These are phyloP conservation scores for Machimus rusticus DNA, from an alignment of 2,888 invertebrate species.

Conservation along the genomic window DNA sequence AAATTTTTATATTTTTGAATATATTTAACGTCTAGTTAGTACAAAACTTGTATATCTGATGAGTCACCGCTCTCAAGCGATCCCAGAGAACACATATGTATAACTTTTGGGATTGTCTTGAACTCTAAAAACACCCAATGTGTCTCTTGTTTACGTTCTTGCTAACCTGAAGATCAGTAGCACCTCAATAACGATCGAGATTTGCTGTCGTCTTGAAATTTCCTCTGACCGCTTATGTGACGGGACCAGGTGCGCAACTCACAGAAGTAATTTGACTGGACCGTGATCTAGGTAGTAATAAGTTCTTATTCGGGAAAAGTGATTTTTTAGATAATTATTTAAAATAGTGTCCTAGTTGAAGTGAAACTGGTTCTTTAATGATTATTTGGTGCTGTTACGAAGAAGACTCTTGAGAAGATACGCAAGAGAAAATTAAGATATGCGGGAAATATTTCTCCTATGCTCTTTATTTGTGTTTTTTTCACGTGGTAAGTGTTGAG, in stretches of 20 bases:
- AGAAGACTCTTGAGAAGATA: background rate
- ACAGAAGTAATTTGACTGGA: background rate
- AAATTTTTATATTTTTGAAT: too few species aligned
- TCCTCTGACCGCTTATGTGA: background rate
- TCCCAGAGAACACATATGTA: background rate
- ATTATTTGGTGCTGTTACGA: background rate
- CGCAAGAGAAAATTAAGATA: background rate
- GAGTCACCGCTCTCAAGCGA: background rate
- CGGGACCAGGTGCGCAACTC: background rate
- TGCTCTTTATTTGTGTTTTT: background rate
- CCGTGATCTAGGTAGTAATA: background rate
- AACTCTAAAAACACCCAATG: background rate
- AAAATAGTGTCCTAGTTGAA: background rate
- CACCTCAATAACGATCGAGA: background rate
- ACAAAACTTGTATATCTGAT: background rate
- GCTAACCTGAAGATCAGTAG: background rate
- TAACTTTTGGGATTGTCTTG: background rate
- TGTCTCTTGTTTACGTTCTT: background rate
- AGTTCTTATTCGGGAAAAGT: background rate
- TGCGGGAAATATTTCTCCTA: background rate
- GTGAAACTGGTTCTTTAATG: background rate
- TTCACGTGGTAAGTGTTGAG: background rate
- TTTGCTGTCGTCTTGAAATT: background rate
- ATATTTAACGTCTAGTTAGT: too few species aligned
- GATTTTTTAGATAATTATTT: background rate